Conservation (phyloP, 1,140 invertebrate species). For the Drosophila melanica region DNA sequence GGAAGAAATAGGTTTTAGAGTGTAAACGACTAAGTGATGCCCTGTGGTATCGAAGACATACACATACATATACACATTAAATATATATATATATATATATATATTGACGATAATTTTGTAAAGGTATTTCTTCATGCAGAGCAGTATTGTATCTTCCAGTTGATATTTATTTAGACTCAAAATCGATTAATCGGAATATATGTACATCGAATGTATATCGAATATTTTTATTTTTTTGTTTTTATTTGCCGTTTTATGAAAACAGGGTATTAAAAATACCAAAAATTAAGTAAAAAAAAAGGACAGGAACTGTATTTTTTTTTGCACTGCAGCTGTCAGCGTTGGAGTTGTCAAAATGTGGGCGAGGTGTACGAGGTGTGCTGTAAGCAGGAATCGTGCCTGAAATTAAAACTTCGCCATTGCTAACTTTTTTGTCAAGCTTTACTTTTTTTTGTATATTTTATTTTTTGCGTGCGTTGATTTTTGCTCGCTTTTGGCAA, state of each 20-base stretch:
- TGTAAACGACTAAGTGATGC: not conserved
- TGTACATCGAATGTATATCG: too few species aligned
- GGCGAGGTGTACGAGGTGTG: not conserved
- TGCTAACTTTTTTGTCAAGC: conserved; percentile 35
- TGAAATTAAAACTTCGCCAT: conserved; percentile 28
- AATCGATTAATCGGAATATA: too few species aligned
- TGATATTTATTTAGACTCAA: too few species aligned
- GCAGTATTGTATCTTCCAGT: too few species aligned
- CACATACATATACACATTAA: too few species aligned
- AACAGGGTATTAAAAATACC: conserved; percentile 14
- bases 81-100: too few species aligned
- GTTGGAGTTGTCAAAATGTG: not conserved
- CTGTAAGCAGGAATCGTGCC: conserved; percentile 12
- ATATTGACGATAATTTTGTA: too few species aligned
- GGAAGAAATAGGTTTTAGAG: not conserved
- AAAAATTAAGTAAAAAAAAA: conserved; percentile 3
- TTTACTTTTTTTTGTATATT: conserved; percentile 3
- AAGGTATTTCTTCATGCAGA: too few species aligned
- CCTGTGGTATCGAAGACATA: not conserved
- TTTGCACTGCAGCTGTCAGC: conserved; percentile 10
- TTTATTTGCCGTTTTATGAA: not conserved
- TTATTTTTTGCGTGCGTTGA: not conserved
- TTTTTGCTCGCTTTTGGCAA: conserved; percentile 19
- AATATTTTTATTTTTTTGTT: too few species aligned
- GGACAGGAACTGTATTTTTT: not conserved